Evolutionary conservation across 2,888 invertebrate species (phyloP).

Genomic region (Creontiades dilutus): DNA sequence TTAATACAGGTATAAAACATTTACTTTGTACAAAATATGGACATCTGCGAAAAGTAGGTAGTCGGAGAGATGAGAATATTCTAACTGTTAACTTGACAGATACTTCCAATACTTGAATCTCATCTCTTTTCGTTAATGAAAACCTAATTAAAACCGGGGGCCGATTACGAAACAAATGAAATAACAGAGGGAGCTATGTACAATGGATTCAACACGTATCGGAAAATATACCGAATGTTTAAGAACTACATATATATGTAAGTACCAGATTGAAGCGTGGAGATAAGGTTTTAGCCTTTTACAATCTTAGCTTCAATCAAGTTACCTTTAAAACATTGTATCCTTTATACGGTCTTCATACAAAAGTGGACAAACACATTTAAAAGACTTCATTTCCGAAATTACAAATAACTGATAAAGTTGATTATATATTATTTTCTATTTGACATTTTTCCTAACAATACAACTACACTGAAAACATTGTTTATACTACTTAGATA

Average conservation of each 20-base stretch:
- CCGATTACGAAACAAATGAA: not conserved
- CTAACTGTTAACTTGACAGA: not conserved
- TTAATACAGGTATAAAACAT: constrained; percentile 5
- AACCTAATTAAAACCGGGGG: not conserved
- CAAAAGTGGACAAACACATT: constrained; percentile 14
- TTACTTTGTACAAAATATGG: constrained; percentile 9
- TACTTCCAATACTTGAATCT: too few species aligned
- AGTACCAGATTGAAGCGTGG: not conserved
- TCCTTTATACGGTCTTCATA: not conserved
- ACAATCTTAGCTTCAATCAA: not conserved
- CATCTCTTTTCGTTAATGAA: too few species aligned
- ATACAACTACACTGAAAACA: constrained; percentile 55
- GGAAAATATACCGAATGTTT: too few species aligned
- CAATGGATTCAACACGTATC: not conserved
- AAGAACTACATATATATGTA: too few species aligned
- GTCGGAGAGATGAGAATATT: not conserved
- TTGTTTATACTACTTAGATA: constrained; percentile 49
- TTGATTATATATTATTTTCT: constrained; percentile 56
- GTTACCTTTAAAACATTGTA: not conserved
- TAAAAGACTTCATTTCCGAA: constrained; percentile 22
- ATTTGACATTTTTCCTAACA: constrained; percentile 58
- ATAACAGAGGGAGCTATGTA: not conserved
- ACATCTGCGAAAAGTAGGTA: constrained; percentile 7
- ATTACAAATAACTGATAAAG: constrained; percentile 51
- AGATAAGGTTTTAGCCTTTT: not conserved